phyloP scores from a whole-genome alignment of 1,140 invertebrate species.

The Drosophila pseudoananassae region DNA sequence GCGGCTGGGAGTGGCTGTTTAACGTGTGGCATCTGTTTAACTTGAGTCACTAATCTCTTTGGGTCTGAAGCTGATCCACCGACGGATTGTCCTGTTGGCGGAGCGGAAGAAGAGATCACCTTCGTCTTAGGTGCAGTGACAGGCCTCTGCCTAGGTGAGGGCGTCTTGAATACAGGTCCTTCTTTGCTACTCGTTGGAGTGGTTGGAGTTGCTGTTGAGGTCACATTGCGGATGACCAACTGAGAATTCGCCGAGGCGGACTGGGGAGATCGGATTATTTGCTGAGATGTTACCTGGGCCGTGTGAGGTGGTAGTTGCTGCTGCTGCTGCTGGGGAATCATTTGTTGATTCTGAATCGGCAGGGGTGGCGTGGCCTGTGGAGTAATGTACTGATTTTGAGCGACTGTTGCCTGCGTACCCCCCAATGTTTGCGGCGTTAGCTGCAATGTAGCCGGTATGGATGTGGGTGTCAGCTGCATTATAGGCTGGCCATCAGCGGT shows the following conservation, averaged over 20 bases:
- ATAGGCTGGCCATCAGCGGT: constrained; percentile 81
- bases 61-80: constrained; percentile 19
- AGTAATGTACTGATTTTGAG: constrained; percentile 53
- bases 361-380: constrained; percentile 24
- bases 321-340: constrained; percentile 17
- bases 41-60: constrained; percentile 52
- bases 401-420: constrained; percentile 28
- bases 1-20: constrained; percentile 30
- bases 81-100: neutral
- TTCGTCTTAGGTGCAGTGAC: constrained; percentile 29
- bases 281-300: constrained; percentile 62
- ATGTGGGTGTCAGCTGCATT: constrained; percentile 77
- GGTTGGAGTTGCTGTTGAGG: constrained; percentile 6
- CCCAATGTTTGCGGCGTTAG: constrained; percentile 62
- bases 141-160: constrained; percentile 44
- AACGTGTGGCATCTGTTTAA: constrained; percentile 30
- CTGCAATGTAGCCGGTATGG: constrained; percentile 79
- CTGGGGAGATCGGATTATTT: constrained; percentile 64
- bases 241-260: constrained; percentile 33
- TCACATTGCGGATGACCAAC: constrained; percentile 58
- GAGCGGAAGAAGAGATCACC: neutral
- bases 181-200: constrained; percentile 21
- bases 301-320: constrained; percentile 26
- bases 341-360: neutral
- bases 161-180: constrained; percentile 47